phyloP scores from a whole-genome alignment of 2,888 invertebrate species.

The Hesperia comma region DNA sequence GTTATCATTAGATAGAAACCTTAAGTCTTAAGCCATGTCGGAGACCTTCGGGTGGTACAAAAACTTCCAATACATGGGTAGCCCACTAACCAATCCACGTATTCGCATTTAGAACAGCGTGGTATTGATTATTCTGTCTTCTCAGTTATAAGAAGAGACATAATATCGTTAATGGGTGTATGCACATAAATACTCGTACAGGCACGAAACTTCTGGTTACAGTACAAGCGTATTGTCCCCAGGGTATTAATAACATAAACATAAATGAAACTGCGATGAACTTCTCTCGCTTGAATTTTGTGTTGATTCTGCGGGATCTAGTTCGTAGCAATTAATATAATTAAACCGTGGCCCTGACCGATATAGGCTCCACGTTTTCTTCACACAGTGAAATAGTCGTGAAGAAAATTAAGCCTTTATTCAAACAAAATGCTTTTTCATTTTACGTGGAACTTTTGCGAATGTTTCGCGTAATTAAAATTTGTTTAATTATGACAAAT shows the following conservation, averaged over 20 bases:
- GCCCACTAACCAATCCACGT: no score
- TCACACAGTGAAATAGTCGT: slow-evolving; percentile 20
- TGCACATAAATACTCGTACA: no score
- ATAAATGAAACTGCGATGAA: slow-evolving; percentile 24
- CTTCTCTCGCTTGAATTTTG: slow-evolving; percentile 24
- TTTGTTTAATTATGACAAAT: no score
- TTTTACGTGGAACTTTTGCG: not conserved
- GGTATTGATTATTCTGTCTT: no score
- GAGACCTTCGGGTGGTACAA: no score
- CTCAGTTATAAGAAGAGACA: no score
- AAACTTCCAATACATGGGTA: no score
- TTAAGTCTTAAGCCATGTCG: no score
- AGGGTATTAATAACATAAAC: slow-evolving; percentile 11
- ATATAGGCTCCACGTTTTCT: slow-evolving; percentile 26
- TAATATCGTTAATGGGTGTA: no score
- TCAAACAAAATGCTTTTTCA: not conserved
- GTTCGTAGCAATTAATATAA: slow-evolving; percentile 36
- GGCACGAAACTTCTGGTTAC: not conserved
- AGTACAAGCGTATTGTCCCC: not conserved
- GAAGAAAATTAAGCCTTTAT: slow-evolving; percentile 12
- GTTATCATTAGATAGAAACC: no score
- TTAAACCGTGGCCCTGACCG: slow-evolving; percentile 36
- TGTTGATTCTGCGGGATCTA: slow-evolving; percentile 27
- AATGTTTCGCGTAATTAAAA: no score
- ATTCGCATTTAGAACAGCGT: no score